Percentiles rank a stretch among this genome's conserved stretches.
Conservation (phyloP, 2,113 vertebrate species). For the Hystrix cristata region DNA sequence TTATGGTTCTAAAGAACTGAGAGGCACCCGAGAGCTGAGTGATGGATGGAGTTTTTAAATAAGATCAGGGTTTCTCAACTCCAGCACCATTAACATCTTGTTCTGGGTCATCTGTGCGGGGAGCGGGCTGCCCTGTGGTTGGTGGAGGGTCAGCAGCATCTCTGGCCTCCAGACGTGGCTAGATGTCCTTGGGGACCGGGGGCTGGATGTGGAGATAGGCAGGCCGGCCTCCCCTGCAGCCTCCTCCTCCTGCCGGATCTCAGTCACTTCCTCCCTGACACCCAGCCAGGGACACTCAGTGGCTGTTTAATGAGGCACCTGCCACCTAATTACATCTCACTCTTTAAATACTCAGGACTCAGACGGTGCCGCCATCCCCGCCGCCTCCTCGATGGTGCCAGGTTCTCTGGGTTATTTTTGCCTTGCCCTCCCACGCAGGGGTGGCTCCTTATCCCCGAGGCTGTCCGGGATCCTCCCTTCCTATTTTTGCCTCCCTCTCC, state of each 20-base stretch:
- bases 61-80: not conserved
- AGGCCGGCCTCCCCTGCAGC: not conserved
- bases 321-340: not conserved
- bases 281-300: not conserved
- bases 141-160: not conserved
- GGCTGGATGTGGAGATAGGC: not conserved
- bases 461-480: not conserved
- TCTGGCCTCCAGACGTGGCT: not conserved
- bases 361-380: accelerated
- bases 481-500: not conserved
- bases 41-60: not conserved
- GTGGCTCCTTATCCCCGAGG: not conserved
- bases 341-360: slow-evolving; percentile 47
- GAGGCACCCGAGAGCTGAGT: not conserved
- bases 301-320: not conserved
- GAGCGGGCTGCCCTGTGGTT: accelerated
- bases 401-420: not conserved
- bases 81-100: not conserved
- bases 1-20: not conserved
- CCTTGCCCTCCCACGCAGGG: accelerated
- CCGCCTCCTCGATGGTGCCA: not conserved
- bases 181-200: not conserved
- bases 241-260: not conserved
- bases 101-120: slow-evolving; percentile 10
- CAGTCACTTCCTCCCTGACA: not conserved